Evolutionary conservation across 2,888 invertebrate species (phyloP), one percentile per base, ranked within the genome.

Genomic region (Pterostichus niger): DNA sequence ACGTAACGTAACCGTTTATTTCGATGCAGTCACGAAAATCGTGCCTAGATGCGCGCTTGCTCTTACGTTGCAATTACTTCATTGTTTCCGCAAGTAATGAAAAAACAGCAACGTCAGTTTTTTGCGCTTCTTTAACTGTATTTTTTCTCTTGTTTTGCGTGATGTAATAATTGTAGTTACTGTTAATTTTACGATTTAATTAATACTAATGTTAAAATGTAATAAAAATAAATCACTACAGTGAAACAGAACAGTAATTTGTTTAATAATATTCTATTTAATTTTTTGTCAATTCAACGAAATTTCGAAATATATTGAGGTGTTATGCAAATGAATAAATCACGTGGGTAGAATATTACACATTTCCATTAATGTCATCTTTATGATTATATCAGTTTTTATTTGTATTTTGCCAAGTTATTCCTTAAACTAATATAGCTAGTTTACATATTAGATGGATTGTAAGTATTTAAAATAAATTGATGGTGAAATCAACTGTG

Each of bases 1-100:
- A 79, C 49, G 68, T 79, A 79, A 79, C 79, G 79, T 64, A 79
- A 79, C 79, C 44, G 68, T 79, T 79, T 49, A 79, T 40, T 79
- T 11, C 64, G 40, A 79, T 68, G 79, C 68, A 68, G 54, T 79
- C 79, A 79, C 79, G 79, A 79, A 49, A 79, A 79, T 54, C 79
- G 79, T 79, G 79, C 44, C 46, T 17, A 49, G 35, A 64, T 79
- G 64, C 49, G 40, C 79, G 79, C 17, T 49, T 79, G 46, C 31
- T 56, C 24, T 54, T 79, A 49, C 46, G 49, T 33, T 79, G 64
- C 64, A 64, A 79, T 64, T 79, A 64, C 61, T 78, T 61, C 44
- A 79, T 64, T 64, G 61, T 79, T 79, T 79, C 79, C 79, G 79
- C 68, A 79, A 79, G 68, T 79, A 64, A 75, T 33, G 24, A 52